phyloP scores from a whole-genome alignment of 2,113 vertebrate genomes.

The Notechis scutatus region DNA sequence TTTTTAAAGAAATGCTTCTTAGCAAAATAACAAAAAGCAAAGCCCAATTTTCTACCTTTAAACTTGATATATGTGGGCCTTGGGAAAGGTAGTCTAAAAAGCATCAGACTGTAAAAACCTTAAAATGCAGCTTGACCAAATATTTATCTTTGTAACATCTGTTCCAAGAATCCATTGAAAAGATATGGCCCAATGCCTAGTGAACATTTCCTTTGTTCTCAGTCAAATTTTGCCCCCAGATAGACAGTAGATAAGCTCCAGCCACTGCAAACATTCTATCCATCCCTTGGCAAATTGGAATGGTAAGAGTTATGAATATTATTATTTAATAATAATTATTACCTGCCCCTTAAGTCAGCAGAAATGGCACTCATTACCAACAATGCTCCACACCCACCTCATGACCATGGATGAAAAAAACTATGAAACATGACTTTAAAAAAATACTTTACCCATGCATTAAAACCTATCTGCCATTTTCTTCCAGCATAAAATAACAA shows the following conservation, averaged over 20 bases:
- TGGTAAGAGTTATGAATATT: not conserved
- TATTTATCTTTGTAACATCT: constrained; percentile 25
- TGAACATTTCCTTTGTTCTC: not conserved
- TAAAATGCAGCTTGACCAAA: constrained; percentile 40
- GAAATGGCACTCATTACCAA: not conserved
- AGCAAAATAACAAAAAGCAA: not conserved
- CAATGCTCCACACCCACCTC: not conserved
- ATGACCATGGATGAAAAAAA: not conserved
- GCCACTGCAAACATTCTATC: too few species aligned
- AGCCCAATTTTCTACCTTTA: constrained; percentile 27
- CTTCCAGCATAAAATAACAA: not conserved
- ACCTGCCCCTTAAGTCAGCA: not conserved
- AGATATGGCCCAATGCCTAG: not conserved
- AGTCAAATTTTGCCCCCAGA: not conserved
- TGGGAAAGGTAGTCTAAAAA: constrained; percentile 36
- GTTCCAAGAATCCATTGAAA: constrained; percentile 8
- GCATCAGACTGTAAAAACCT: constrained; percentile 35
- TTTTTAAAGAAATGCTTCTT: constrained; percentile 9
- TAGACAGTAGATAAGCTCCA: not conserved
- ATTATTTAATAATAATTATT: not conserved
- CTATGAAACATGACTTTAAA: not conserved
- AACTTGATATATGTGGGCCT: constrained; percentile 19
- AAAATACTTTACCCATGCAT: not conserved
- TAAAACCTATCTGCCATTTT: not conserved
- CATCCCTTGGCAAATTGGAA: not conserved